Evolutionary conservation across 2,113 vertebrate species (phyloP).

Genomic region (Phycodurus eques): DNA sequence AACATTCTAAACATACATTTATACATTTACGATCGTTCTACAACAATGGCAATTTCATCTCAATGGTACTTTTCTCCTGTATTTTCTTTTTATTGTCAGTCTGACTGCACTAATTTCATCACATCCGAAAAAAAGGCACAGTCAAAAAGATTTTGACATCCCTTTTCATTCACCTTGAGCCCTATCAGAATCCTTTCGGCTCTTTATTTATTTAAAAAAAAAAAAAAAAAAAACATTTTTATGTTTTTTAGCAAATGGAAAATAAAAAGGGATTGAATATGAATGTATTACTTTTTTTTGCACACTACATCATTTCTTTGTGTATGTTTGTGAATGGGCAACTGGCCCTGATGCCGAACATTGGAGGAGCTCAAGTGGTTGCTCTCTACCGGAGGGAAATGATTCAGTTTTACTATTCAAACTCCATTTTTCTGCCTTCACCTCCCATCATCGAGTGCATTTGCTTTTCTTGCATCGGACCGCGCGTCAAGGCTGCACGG

Average conservation of each 20-base stretch:
- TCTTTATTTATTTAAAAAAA: neutral
- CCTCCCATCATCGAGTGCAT: neutral
- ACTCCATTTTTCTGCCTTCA: neutral
- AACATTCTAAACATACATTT: neutral
- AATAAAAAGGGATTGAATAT: neutral
- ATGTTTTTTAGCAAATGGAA: neutral
- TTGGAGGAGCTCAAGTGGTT: slow-evolving; percentile 16
- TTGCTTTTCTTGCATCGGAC: neutral
- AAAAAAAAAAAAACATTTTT: too few species aligned
- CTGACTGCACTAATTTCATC: neutral
- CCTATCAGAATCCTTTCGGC: neutral
- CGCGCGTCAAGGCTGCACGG: neutral
- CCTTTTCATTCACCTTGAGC: slow-evolving; percentile 4
- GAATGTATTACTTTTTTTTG: neutral
- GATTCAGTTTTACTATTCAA: slow-evolving; percentile 21
- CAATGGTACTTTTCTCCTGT: neutral
- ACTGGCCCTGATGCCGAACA: slow-evolving; percentile 11
- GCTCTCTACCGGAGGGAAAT: neutral
- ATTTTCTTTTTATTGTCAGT: neutral
- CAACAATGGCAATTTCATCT: neutral
- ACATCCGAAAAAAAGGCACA: neutral
- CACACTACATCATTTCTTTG: neutral
- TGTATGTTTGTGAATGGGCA: neutral
- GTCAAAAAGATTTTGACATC: neutral
- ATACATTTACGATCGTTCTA: neutral